Conservation (phyloP, 2,113 vertebrate genomes). For the Heptranchias perlo region DNA sequence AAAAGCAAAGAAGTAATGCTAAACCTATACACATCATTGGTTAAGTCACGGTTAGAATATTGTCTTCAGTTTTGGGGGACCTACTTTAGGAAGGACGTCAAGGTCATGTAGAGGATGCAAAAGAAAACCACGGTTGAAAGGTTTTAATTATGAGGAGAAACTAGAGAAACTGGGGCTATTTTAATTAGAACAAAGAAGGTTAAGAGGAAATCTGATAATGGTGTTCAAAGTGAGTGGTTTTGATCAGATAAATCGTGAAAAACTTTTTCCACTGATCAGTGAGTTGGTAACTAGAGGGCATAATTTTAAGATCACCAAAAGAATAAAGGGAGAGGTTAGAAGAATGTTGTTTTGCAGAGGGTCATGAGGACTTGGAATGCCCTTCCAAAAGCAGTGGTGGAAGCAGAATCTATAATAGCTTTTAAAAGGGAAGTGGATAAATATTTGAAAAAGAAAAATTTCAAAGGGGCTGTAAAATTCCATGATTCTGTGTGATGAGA, state of each 20-base stretch:
- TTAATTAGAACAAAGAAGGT: neutral
- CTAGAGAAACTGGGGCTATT: neutral
- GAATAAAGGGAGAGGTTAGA: neutral
- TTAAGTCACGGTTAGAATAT: neutral
- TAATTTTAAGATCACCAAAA: neutral
- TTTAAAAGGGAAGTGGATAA: neutral
- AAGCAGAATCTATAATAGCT: neutral
- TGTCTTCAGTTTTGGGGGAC: neutral
- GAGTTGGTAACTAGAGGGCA: neutral
- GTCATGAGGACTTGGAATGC: neutral
- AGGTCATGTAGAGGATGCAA: neutral
- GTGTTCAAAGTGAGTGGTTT: neutral
- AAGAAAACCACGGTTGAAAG: neutral
- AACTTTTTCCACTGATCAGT: neutral
- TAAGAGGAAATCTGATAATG: neutral
- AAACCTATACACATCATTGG: neutral
- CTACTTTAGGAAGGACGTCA: neutral
- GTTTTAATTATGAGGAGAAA: neutral
- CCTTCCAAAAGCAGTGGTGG: neutral
- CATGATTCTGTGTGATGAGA: neutral
- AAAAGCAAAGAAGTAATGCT: neutral
- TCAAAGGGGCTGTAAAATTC: neutral
- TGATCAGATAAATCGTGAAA: neutral
- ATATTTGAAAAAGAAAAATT: neutral
- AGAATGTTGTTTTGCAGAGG: neutral